Base-by-base conservation (phyloP, 2,797 vertebrate genomes). In the Pangasius djambal region DNA sequence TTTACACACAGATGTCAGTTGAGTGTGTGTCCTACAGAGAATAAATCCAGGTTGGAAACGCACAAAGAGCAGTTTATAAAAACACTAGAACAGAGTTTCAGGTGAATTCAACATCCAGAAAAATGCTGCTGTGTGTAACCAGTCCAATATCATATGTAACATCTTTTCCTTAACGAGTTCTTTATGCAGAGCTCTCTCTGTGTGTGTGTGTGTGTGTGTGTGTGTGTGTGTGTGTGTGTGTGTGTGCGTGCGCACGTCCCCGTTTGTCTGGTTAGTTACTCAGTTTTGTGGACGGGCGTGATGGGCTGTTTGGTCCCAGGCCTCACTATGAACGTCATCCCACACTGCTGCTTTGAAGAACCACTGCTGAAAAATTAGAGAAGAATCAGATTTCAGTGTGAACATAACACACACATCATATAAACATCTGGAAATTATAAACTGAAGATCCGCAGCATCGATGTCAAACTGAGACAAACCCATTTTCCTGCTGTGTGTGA, bases 221-320 rank as follows among this genome's bases (percentile, higher is more conserved):
- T 57, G 55, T 81, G 44, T 77, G 44, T 48, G 10, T 37, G 34
- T 40, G 22, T 61, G 6, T 77, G 44, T 48, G 10, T 37, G 34
- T 40, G 22, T 40, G 6, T 28, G 57, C 61, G 48, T 52, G 28
- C 6, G 44, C 34, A 1, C 40, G 4, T 3, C 0, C 40, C 40
- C 40, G 4, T 48, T 48, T 50, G 48, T 10, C 1, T 65, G 78
- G 85, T 87, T 89, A 88, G 91, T 52, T 93, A 86, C 0, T 94
- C 88, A 7, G 75, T 91, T 94, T 93, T 95, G 78, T 67, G 89
- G n/a, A 94, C 86, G 0, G 94, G 91, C 0, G 95, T 96, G 28
- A 97, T 96, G 12, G 96, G 96, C 65, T 96, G 92, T 91, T 95
- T 95, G 89, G 93, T 93, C 92, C 96, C 96, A 15, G 96, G 96